phyloP scores from a whole-genome alignment of 2,113 vertebrate genomes.

The Larimichthys crocea region DNA sequence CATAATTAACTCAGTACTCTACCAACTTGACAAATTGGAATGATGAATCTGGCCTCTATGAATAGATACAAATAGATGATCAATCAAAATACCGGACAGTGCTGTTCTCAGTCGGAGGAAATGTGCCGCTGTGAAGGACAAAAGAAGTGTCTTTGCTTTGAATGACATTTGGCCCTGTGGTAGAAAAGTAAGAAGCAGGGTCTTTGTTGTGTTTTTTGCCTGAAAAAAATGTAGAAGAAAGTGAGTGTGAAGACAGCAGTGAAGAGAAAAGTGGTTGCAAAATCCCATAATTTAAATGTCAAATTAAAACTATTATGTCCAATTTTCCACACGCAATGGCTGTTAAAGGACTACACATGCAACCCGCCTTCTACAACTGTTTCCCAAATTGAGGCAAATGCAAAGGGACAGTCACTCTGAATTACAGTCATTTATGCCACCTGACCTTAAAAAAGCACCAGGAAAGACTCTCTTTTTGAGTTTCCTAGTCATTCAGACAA shows the following conservation, averaged over 20 bases:
- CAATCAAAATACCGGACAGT: conserved; percentile 88
- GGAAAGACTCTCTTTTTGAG: conserved; percentile 20
- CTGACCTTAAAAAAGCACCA: conserved; percentile 56
- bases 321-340: background rate
- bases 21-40: conserved; percentile 97
- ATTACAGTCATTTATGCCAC: conserved; percentile 45
- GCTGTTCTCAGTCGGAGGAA: conserved; percentile 83
- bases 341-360: conserved; percentile 5
- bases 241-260: conserved; percentile 21
- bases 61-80: conserved; percentile 94
- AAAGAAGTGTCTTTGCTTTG: conserved; percentile 70
- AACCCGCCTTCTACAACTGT: conserved; percentile 11
- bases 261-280: conserved; percentile 31
- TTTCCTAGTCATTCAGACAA: conserved; percentile 44
- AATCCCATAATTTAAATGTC: conserved; percentile 44
- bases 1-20: conserved; percentile 91
- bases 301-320: conserved; percentile 24
- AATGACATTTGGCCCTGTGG: conserved; percentile 85
- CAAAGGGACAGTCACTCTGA: conserved; percentile 41
- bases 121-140: conserved; percentile 85
- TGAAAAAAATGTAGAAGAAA: conserved; percentile 27
- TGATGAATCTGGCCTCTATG: conserved; percentile 96
- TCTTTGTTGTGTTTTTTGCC: conserved; percentile 30
- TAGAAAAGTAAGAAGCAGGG: conserved; percentile 26
- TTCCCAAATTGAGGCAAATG: conserved; percentile 31